These are phyloP conservation scores for Enhydra lutris DNA, from an alignment of 2,113 vertebrate species.

Conservation along the genomic window DNA sequence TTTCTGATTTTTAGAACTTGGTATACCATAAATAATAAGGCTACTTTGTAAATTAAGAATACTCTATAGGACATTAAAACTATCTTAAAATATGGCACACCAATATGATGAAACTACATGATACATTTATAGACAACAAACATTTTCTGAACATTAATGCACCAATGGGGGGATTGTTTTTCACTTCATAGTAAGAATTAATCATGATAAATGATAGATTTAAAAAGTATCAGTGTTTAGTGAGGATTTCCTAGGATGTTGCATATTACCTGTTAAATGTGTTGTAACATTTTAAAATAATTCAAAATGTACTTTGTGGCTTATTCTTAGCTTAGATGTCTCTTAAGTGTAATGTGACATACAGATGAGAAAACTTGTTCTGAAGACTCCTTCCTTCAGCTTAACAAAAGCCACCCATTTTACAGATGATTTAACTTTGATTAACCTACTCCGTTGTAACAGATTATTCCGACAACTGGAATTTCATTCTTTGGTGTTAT, in stretches of 20 bases:
- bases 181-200: conserved; percentile 9
- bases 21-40: neutral
- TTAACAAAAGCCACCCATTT: conserved; percentile 89
- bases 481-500: conserved; percentile 81
- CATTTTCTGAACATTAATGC: conserved; percentile 25
- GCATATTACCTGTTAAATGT: conserved; percentile 26
- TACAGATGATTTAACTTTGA: conserved; percentile 89
- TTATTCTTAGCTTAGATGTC: conserved; percentile 38
- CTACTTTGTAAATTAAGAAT: conserved; percentile 30
- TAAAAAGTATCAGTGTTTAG: neutral
- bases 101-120: neutral
- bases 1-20: conserved; percentile 16
- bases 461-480: conserved; percentile 84
- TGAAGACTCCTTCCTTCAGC: conserved; percentile 74
- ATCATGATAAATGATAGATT: neutral
- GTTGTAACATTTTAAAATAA: conserved; percentile 55
- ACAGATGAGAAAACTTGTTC: conserved; percentile 75
- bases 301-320: neutral
- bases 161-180: conserved; percentile 16
- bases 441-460: conserved; percentile 84
- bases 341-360: conserved; percentile 73
- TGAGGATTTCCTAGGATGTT: conserved; percentile 24
- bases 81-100: neutral
- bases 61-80: conserved; percentile 18
- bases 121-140: conserved; percentile 24